phyloP scores from a whole-genome alignment of 2,797 vertebrate genomes.

The Silurus lanzhouensis region DNA sequence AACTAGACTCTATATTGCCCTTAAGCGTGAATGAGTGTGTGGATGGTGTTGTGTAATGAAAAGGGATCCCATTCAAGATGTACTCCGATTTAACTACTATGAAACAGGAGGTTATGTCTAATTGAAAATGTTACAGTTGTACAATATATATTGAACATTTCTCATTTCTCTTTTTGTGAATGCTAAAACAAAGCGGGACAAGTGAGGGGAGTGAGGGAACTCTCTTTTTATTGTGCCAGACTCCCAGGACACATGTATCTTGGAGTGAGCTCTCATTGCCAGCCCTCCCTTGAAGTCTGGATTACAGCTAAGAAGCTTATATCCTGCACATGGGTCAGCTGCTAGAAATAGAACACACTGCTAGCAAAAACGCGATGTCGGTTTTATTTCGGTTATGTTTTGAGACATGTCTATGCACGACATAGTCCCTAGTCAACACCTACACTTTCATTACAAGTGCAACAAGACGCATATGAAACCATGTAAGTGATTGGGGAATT shows the following conservation, averaged over 20 bases:
- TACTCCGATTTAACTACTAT: too few relatives aligned
- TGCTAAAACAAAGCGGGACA: background rate
- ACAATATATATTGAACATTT: background rate
- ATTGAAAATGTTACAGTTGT: background rate
- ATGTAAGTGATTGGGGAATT: background rate
- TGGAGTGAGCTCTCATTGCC: conserved; percentile 13
- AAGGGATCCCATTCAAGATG: background rate
- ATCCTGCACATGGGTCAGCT: conserved; percentile 56
- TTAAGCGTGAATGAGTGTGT: background rate
- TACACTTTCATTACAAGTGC: background rate
- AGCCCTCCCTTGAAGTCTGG: conserved; percentile 61
- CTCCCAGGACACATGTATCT: conserved; percentile 9
- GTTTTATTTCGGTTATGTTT: background rate
- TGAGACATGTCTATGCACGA: background rate
- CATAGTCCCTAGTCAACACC: background rate
- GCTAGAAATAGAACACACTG: conserved; percentile 40
- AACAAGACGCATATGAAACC: background rate
- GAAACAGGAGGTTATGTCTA: too few relatives aligned
- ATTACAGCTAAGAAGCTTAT: conserved; percentile 80
- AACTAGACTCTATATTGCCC: background rate
- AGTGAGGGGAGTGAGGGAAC: background rate
- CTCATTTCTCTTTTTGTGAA: background rate
- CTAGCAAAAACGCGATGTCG: background rate
- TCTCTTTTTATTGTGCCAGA: conserved; percentile 26
- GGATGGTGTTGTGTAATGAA: background rate